Conservation (phyloP, 2,888 invertebrate genomes). For the Spilarctia lutea region DNA sequence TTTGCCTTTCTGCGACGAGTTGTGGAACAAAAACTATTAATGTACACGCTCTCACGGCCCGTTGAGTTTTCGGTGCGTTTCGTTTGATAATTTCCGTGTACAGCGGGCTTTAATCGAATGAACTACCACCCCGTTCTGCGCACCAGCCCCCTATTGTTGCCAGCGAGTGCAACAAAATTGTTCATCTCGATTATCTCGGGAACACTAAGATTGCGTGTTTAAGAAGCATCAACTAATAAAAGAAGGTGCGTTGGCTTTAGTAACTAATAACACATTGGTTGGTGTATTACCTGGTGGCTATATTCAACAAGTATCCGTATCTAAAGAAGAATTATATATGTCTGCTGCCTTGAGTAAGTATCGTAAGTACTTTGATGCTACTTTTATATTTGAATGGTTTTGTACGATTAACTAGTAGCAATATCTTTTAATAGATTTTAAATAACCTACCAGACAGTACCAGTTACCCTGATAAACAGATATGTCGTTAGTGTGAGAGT, state of each 20-base stretch:
- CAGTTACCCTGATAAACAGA: too few species aligned
- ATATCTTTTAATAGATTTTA: too few species aligned
- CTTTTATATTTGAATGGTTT: too few species aligned
- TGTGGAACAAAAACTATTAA: slow-evolving; percentile 83
- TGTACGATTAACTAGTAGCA: too few species aligned
- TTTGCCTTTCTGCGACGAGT: slow-evolving; percentile 73
- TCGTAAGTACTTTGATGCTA: too few species aligned
- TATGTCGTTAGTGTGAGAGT: too few species aligned
- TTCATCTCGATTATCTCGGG: slow-evolving; percentile 71
- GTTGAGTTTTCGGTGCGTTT: slow-evolving; percentile 82
- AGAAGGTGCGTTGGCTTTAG: background rate
- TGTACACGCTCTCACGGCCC: slow-evolving; percentile 80
- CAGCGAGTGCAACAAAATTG: slow-evolving; percentile 72
- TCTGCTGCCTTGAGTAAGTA: background rate
- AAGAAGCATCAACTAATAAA: slow-evolving; percentile 51
- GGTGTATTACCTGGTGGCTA: background rate
- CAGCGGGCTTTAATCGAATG: slow-evolving; percentile 84
- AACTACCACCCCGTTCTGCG: slow-evolving; percentile 58
- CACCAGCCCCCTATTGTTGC: slow-evolving; percentile 35
- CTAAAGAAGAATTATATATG: background rate
- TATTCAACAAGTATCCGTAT: background rate
- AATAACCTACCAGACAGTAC: too few species aligned
- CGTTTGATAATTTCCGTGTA: slow-evolving; percentile 85
- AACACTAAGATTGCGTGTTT: slow-evolving; percentile 59
- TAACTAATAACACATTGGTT: background rate